Evolutionary conservation across 1,140 invertebrate genomes (phyloP).

Genomic region (Lucilia cuprina): DNA sequence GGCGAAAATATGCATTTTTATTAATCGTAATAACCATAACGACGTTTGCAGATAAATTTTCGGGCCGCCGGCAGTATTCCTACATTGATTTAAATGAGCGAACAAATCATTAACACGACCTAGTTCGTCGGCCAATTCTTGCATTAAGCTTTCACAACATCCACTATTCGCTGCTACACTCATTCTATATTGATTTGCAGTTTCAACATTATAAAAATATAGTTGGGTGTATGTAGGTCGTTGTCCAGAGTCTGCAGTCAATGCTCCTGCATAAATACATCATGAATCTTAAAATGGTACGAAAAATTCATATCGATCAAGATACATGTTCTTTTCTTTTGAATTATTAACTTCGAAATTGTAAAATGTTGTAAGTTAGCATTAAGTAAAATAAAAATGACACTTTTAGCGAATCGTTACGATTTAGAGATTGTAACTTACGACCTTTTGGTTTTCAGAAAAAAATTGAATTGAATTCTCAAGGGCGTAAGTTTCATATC

Average conservation of each 20-base stretch:
- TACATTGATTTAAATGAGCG: conserved; percentile 17
- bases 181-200: too few species aligned
- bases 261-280: neutral
- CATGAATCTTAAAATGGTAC: conserved; percentile 31
- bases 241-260: neutral
- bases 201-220: conserved; percentile 35
- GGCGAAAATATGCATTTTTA: neutral
- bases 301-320: too few species aligned
- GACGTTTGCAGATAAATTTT: neutral
- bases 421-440: too few species aligned
- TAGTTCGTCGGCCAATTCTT: neutral
- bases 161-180: too few species aligned
- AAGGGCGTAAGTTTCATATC: too few species aligned
- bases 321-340: too few species aligned
- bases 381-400: too few species aligned
- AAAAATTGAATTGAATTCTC: too few species aligned
- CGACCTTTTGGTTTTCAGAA: too few species aligned
- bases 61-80: neutral
- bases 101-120: neutral
- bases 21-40: conserved; percentile 31
- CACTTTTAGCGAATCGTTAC: too few species aligned
- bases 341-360: too few species aligned
- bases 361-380: too few species aligned
- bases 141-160: neutral
- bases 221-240: conserved; percentile 6